Percentiles rank a stretch among this genome's conserved stretches.
phyloP scores from a whole-genome alignment of 2,113 vertebrate species.

The Chlamydotis undulata region DNA sequence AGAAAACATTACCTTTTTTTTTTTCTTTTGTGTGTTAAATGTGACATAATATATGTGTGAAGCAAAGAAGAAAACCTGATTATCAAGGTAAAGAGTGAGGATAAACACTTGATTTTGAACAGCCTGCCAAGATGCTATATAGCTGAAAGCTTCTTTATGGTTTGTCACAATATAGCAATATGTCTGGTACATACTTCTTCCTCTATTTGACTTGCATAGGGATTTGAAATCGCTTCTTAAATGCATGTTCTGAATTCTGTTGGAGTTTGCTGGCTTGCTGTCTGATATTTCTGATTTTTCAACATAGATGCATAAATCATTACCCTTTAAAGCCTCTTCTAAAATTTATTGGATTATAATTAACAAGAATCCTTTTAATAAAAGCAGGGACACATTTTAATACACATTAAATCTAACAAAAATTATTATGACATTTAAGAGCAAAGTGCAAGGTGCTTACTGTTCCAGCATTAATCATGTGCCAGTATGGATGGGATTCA shows the following conservation, averaged over 20 bases:
- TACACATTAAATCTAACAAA: constrained; percentile 36
- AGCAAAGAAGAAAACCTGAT: background rate
- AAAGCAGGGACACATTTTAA: background rate
- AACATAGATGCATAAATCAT: constrained; percentile 1
- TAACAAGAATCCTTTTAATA: constrained; percentile 26
- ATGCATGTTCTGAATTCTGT: constrained; percentile 8
- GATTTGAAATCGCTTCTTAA: constrained; percentile 28
- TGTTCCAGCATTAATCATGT: constrained; percentile 42
- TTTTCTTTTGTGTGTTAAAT: constrained; percentile 1
- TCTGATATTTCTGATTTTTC: constrained; percentile 34
- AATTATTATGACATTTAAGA: constrained; percentile 35
- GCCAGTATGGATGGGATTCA: background rate
- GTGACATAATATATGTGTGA: background rate
- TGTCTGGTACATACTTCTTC: background rate
- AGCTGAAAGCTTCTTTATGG: constrained; percentile 26
- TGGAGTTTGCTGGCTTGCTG: background rate
- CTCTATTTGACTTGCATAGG: background rate
- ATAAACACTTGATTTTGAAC: constrained; percentile 38
- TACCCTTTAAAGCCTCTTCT: background rate
- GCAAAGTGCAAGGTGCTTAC: constrained; percentile 36
- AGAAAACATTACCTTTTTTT: background rate
- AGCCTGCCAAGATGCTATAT: background rate
- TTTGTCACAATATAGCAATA: constrained; percentile 39
- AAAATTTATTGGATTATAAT: constrained; percentile 52
- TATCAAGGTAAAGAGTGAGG: constrained; percentile 17